A percentile compares a stretch with the other conserved stretches of the same genome.
phyloP scores from a whole-genome alignment of 2,113 vertebrate species.

The Erpornis zantholeuca region DNA sequence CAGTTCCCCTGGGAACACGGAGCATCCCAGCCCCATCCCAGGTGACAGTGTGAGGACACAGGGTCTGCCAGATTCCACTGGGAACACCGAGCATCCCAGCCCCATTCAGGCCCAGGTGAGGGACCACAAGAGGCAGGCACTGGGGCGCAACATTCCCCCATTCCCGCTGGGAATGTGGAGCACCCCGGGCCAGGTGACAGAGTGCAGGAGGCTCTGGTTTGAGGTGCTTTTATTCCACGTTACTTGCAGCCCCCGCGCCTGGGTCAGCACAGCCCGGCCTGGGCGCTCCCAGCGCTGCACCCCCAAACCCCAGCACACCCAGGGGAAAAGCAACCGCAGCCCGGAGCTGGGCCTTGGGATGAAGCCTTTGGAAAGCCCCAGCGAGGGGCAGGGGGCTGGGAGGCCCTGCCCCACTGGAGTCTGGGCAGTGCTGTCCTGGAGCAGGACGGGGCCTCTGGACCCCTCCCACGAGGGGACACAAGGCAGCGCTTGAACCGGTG shows the following conservation, averaged over 20 bases:
- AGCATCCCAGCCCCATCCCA: neutral
- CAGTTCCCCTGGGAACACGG: neutral
- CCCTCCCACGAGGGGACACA: fast-evolving
- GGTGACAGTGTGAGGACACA: neutral
- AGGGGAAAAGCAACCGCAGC: slow-evolving; percentile 40
- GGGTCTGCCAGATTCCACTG: neutral
- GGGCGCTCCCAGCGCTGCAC: neutral
- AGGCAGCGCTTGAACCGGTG: fast-evolving
- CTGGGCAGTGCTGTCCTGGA: neutral
- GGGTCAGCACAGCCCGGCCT: neutral
- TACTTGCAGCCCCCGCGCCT: slow-evolving; percentile 1
- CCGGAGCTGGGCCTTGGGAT: neutral
- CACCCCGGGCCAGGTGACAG: neutral
- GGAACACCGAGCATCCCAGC: neutral
- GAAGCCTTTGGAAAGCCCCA: neutral
- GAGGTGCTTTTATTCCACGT: slow-evolving; percentile 72
- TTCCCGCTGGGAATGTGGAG: neutral
- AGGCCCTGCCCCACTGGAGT: neutral
- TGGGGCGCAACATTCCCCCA: neutral
- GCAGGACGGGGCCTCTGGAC: neutral
- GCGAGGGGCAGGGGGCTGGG: neutral
- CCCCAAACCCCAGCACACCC: slow-evolving; percentile 25
- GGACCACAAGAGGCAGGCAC: fast-evolving
- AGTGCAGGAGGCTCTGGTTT: neutral
- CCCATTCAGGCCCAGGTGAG: neutral